Evolutionary conservation across 2,113 vertebrate species (phyloP), one percentile per base, ranked within the genome.

Genomic region (Puffinus mauretanicus): DNA sequence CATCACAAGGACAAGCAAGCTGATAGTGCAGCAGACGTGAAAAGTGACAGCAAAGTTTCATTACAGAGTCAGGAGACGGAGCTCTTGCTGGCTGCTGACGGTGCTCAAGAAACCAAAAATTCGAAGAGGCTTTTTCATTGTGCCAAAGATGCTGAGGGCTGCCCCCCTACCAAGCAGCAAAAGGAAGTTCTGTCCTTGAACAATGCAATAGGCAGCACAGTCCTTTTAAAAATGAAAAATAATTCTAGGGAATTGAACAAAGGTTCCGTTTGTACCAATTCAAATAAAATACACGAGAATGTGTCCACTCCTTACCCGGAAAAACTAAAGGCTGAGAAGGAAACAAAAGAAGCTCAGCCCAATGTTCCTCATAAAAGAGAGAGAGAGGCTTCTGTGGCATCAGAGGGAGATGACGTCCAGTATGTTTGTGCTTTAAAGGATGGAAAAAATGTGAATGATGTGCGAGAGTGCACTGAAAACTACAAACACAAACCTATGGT

Each of bases 1-100:
- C 99, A 99, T 36, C 99, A 99, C 98, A 99, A 99, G 94, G 99
- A 99, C 93, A 99, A 98, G 85, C 98, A 98, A 29, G 94, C 96
- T 3, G 98, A 98, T 3, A 27, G 21, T 3, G 40, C 97, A 14
- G 64, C 96, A 0, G 98, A 97, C 0, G 79, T 62, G 88, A 98
- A 94, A 95, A 91, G 32, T 2, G 98, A 98, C 20, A 87, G 93
- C 54, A 98, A 97, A 70, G 92, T 20, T 16, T 90, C 96, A 38
- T 80, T 95, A 61, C 95, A 94, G 79, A 55, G 36, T 82, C 98
- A 95, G 97, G 98, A 98, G 61, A 82, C 94, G 2, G 96, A 94
- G 26, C 86, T 80, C 11, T 88, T 95, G 3, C 81, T 95, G 46
- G 20, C 77, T 26, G 57, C 90, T 6, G 86, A 95, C 40, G 76